Evolutionary conservation across 1,140 invertebrate species (phyloP).

Genomic region (Vanessa atalanta): DNA sequence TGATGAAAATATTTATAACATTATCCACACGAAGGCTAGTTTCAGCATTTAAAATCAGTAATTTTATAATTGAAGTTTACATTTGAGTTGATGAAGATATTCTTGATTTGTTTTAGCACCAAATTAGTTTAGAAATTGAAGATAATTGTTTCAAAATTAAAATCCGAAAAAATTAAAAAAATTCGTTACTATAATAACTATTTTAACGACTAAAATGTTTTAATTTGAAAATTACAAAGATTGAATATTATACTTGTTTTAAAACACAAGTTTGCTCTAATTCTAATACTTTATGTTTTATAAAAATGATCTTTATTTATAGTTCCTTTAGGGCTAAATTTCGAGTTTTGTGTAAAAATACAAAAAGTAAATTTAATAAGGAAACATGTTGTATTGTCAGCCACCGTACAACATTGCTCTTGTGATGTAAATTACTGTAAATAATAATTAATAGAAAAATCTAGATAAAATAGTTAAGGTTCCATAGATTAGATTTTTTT

Average conservation of each 20-base stretch:
- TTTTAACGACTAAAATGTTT: neutral
- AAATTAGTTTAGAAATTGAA: neutral
- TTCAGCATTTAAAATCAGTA: neutral
- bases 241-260: neutral
- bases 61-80: neutral
- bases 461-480: constrained; percentile 60
- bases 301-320: constrained; percentile 44
- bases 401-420: constrained; percentile 53
- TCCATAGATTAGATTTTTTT: constrained; percentile 52
- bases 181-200: neutral
- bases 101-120: neutral
- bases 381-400: constrained; percentile 41
- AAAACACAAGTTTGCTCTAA: too few species aligned
- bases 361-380: constrained; percentile 39
- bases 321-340: constrained; percentile 49
- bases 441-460: constrained; percentile 55
- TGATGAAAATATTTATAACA: too few species aligned
- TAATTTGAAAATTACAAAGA: constrained; percentile 1
- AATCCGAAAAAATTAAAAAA: neutral
- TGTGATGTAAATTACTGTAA: constrained; percentile 79
- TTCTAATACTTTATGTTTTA: constrained; percentile 1
- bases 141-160: neutral
- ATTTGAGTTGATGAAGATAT: neutral
- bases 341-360: constrained; percentile 7
- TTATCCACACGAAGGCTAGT: neutral